Evolutionary conservation across 2,888 invertebrate species (phyloP).

Genomic region (Sesia bembeciformis): DNA sequence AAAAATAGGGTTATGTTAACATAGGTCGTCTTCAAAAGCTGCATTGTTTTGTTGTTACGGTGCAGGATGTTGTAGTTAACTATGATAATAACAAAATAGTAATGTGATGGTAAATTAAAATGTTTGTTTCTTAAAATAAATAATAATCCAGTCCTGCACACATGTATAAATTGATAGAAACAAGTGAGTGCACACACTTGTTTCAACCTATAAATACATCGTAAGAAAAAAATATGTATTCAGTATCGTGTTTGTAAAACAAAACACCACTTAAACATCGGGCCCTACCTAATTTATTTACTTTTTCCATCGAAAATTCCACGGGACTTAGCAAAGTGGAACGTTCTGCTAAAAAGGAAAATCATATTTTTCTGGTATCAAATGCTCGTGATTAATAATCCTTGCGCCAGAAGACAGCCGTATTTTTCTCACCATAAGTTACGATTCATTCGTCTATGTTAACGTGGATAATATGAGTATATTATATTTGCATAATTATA

Average conservation of each 20-base stretch:
- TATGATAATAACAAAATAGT: no score
- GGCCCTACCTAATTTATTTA: slow-evolving; percentile 16
- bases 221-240: no score
- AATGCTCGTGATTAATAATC: slow-evolving; percentile 62
- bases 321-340: neutral
- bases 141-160: no score
- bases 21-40: no score
- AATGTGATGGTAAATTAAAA: no score
- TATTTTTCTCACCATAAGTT: slow-evolving; percentile 64
- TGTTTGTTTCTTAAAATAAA: no score
- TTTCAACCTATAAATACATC: no score
- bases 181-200: no score
- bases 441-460: slow-evolving; percentile 51
- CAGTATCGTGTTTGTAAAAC: slow-evolving; percentile 4
- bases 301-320: neutral
- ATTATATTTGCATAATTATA: neutral
- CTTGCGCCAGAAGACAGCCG: slow-evolving; percentile 41
- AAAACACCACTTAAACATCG: slow-evolving; percentile 26
- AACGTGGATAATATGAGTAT: slow-evolving; percentile 24
- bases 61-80: no score
- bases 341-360: slow-evolving; percentile 28
- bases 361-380: slow-evolving; percentile 57
- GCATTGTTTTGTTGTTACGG: no score
- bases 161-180: no score
- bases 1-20: no score